Evolutionary conservation across 2,888 invertebrate species (phyloP), one percentile per base, ranked within the genome.

Genomic region (Platycnemis pennipes): DNA sequence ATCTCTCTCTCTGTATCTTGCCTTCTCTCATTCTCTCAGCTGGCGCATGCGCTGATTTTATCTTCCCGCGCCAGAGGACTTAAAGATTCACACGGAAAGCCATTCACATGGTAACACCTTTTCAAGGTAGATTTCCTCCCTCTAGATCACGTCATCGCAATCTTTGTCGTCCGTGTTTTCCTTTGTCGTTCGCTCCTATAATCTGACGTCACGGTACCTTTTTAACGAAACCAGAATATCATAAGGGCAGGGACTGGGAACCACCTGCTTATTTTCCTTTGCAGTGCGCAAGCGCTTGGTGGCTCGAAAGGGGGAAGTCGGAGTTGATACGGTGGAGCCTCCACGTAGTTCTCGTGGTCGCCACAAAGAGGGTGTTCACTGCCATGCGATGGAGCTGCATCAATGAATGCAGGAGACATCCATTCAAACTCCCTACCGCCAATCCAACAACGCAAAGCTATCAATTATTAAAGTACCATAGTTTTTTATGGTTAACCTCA

Each of bases 191-290:
- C 53, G 31, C 56, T 44, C 37, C 56, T 63, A 91, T 63, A 91
- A 91, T 42, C 42, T 91, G 91, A 91, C 91, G 91, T 91, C 91
- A 91, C 63, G 22, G 37, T 63, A 56, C 91, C 63, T 91, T 89
- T 91, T 63, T 56, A 91, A 91, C 91, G 63, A 91, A 91, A 63
- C 91, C 91, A 63, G 91, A 63, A 91, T 91, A 91, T 91, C 63
- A 91, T 63, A 44, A 31, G 56, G 56, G 49, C 44, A 49, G 45
- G 88, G 87, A 87, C 22, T 49, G 16, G 56, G 44, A 91, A 91
- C 91, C 91, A 91, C 91, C 91, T 91, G 91, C 91, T 56, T 63
- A 42, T 49, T 45, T 77, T 37, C 46, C 87, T 22, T n/a, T 2
- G 63, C 44, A 37, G 4, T 69, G 91, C 91, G 91, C 91, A 91